These are phyloP conservation scores for Coturnix japonica DNA, from an alignment of 2,113 vertebrate genomes.

Conservation along the genomic window DNA sequence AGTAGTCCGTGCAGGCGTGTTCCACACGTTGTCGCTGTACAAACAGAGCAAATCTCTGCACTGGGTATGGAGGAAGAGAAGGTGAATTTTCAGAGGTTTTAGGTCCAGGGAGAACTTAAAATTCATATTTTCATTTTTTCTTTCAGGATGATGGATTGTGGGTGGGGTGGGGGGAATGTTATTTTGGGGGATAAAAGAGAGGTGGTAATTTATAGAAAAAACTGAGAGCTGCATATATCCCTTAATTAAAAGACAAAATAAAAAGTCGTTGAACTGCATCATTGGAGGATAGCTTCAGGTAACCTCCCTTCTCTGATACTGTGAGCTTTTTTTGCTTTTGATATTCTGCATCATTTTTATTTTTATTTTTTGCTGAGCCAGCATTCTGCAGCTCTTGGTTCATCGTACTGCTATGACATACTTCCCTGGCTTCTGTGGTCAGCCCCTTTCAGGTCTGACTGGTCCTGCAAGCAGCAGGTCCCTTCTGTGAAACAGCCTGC, in stretches of 20 bases:
- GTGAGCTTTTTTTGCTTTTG: neutral
- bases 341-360: neutral
- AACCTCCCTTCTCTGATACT: neutral
- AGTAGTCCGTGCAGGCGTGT: neutral
- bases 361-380: neutral
- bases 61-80: neutral
- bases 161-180: neutral
- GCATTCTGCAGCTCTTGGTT: neutral
- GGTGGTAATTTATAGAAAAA: neutral
- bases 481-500: slow-evolving; percentile 23
- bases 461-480: slow-evolving; percentile 47
- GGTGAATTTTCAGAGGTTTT: neutral
- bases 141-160: neutral
- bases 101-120: neutral
- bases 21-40: neutral
- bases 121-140: neutral
- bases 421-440: slow-evolving; percentile 37
- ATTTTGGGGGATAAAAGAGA: neutral
- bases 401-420: neutral
- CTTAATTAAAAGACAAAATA: neutral
- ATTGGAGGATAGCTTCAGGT: neutral
- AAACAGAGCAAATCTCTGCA: neutral
- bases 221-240: neutral
- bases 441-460: slow-evolving; percentile 59
- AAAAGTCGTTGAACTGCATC: neutral